Percentiles rank a stretch among this genome's conserved stretches.
Conservation (phyloP, 2,113 vertebrate species). For the Tragelaphus buxtoni region DNA sequence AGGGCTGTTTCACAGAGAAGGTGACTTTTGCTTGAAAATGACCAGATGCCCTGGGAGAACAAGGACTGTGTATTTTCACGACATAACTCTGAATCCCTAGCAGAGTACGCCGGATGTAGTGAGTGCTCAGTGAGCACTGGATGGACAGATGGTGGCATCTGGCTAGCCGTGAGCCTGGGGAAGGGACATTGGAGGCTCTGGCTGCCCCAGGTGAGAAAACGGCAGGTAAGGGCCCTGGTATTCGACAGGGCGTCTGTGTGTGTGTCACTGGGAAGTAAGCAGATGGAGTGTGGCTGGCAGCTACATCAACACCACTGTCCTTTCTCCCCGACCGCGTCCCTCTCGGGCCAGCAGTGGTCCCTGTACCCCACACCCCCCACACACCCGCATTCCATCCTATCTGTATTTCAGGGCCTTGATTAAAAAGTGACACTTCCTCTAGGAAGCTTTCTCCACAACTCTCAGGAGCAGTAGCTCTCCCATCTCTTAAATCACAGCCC, state of each 20-base stretch:
- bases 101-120: background rate
- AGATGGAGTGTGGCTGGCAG: background rate
- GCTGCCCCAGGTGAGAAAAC: background rate
- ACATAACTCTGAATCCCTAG: background rate
- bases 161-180: background rate
- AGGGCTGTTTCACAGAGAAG: background rate
- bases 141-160: background rate
- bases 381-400: background rate
- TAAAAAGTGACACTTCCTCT: background rate
- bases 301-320: accelerated
- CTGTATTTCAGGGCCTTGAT: background rate
- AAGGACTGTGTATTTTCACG: background rate
- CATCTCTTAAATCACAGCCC: background rate
- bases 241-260: background rate
- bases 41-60: background rate
- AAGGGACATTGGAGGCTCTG: background rate
- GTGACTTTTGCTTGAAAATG: background rate
- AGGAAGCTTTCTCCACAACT: background rate
- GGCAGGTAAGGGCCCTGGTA: too few relatives aligned
- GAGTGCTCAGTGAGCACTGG: background rate
- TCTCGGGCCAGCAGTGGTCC: background rate
- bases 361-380: background rate
- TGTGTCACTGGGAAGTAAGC: background rate
- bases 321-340: background rate
- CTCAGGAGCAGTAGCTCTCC: background rate